A percentile compares a stretch with the other conserved stretches of the same genome.
Evolutionary conservation across 2,797 vertebrate genomes (phyloP).

Genomic region (Acipenser ruthenus): DNA sequence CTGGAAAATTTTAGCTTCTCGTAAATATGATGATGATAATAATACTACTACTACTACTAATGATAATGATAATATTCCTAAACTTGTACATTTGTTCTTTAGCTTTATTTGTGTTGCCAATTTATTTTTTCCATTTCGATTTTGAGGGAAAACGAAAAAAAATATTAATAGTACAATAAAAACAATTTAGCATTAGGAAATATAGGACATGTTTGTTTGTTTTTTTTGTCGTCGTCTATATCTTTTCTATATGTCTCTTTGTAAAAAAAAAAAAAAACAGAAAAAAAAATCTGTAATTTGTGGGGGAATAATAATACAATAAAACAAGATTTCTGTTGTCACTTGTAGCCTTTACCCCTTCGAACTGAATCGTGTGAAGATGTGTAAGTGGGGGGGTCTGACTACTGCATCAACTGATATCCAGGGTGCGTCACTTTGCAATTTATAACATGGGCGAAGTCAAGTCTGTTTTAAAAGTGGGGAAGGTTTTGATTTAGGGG

Average conservation of each 20-base stretch:
- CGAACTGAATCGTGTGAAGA: no score
- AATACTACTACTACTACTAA: slow-evolving; percentile 14
- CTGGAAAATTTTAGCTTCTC: slow-evolving; percentile 69
- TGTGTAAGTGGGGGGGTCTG: no score
- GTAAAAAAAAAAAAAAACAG: background rate
- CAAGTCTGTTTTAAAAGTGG: no score
- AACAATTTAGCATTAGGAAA: background rate
- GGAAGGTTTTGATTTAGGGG: no score
- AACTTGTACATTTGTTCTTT: slow-evolving; percentile 64
- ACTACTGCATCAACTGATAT: no score
- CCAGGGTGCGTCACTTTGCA: no score
- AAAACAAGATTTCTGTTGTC: no score
- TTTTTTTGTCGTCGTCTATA: background rate
- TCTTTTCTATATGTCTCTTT: background rate
- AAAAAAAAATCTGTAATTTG: no score
- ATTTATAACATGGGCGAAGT: no score
- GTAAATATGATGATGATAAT: slow-evolving; percentile 52
- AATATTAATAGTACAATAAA: background rate
- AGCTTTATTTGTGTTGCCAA: slow-evolving; percentile 55
- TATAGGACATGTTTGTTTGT: background rate
- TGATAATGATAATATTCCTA: slow-evolving; percentile 61
- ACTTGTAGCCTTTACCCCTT: no score
- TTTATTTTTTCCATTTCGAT: slow-evolving; percentile 23
- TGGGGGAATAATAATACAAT: no score
- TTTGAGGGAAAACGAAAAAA: background rate